These are phyloP conservation scores for Nyctalus aviator DNA, from an alignment of 2,797 vertebrate species.

Conservation along the genomic window DNA sequence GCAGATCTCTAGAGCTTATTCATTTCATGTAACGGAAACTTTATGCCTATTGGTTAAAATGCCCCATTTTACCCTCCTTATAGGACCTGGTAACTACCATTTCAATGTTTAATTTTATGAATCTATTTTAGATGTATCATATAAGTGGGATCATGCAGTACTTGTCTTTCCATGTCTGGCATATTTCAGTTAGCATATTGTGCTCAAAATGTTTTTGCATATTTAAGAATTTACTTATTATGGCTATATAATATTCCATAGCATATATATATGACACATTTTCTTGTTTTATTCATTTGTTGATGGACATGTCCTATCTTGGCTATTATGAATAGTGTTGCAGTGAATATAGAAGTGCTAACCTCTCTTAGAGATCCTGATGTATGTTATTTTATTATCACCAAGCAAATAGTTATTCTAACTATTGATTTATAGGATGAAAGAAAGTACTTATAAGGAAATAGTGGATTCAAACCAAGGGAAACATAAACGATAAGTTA, in stretches of 20 bases:
- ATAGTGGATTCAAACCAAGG: neutral
- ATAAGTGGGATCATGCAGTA: neutral
- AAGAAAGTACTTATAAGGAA: constrained; percentile 8
- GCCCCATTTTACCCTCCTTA: neutral
- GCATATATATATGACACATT: neutral
- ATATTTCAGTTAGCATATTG: neutral
- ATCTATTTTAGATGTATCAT: neutral
- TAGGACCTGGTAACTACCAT: neutral
- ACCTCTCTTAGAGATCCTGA: neutral
- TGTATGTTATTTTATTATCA: neutral
- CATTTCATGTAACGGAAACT: neutral
- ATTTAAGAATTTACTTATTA: neutral
- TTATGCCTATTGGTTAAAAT: neutral
- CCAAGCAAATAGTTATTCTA: neutral
- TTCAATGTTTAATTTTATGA: neutral
- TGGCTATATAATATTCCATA: neutral
- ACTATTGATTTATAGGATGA: neutral
- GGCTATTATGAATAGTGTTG: neutral
- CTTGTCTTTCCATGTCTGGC: neutral
- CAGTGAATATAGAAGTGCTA: neutral
- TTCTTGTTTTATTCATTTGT: neutral
- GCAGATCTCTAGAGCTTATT: neutral
- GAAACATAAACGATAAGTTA: neutral
- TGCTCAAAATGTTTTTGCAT: neutral
- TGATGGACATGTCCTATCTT: neutral